A percentile compares a stretch with the other conserved stretches of the same genome.
Evolutionary conservation across 2,888 invertebrate species (phyloP).

Genomic region (Bellardia bayeri): DNA sequence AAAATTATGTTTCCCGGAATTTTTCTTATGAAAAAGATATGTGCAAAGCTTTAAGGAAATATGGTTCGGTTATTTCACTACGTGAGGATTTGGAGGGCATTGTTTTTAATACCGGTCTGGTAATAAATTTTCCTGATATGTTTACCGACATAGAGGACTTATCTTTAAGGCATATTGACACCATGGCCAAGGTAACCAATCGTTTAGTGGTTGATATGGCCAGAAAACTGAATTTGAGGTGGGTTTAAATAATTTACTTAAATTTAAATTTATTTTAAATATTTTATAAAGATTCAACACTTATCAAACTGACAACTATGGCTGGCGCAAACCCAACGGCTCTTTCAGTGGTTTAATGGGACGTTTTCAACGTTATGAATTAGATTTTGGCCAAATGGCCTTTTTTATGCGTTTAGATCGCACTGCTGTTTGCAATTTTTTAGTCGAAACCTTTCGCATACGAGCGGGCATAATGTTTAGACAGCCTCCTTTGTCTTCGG

Average conservation of each 20-base stretch:
- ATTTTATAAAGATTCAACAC: constrained; percentile 79
- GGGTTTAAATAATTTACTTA: constrained; percentile 15
- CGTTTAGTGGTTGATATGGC: constrained; percentile 81
- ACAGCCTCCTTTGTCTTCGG: constrained; percentile 87
- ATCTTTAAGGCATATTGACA: constrained; percentile 83
- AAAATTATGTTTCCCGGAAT: constrained; percentile 71
- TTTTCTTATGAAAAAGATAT: constrained; percentile 74
- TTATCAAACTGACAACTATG: constrained; percentile 85
- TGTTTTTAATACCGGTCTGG: constrained; percentile 81
- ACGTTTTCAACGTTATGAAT: constrained; percentile 85
- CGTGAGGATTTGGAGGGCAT: constrained; percentile 82
- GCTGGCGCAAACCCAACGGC: constrained; percentile 85
- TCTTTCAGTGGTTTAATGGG: constrained; percentile 87
- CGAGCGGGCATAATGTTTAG: constrained; percentile 87
- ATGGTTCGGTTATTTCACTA: constrained; percentile 80
- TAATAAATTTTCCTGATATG: constrained; percentile 82
- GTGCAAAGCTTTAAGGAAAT: constrained; percentile 74
- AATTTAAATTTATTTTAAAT: not conserved
- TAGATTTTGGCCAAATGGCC: constrained; percentile 86
- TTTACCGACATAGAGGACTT: constrained; percentile 82
- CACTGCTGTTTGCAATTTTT: constrained; percentile 85
- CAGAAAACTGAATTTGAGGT: constrained; percentile 84
- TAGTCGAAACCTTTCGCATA: constrained; percentile 85
- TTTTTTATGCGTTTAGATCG: constrained; percentile 87
- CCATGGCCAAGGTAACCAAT: constrained; percentile 84